Evolutionary conservation across 2,888 invertebrate genomes (phyloP).

Genomic region (Philereme vetulata): DNA sequence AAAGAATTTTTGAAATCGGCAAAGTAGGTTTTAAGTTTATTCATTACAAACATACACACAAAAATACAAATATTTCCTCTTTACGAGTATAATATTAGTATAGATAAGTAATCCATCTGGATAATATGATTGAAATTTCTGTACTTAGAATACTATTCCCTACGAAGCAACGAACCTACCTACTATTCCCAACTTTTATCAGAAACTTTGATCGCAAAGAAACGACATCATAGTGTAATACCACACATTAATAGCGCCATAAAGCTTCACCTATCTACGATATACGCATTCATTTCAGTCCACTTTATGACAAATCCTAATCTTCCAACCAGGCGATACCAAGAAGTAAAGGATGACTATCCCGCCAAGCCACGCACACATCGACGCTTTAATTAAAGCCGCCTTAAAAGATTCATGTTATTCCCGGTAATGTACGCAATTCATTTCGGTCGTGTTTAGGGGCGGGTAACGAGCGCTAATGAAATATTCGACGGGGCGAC

Average conservation of each 20-base stretch:
- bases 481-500: constrained; percentile 59
- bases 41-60: too few species aligned
- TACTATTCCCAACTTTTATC: too few species aligned
- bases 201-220: too few species aligned
- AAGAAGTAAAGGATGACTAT: background rate
- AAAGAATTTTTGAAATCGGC: too few species aligned
- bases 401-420: constrained; percentile 29
- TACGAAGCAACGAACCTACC: too few species aligned
- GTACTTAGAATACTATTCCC: too few species aligned
- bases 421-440: constrained; percentile 35
- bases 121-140: too few species aligned
- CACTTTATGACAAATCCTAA: constrained; percentile 4
- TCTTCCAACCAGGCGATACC: background rate
- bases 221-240: background rate
- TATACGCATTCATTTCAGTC: constrained; percentile 10
- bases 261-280: constrained; percentile 1
- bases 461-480: constrained; percentile 52
- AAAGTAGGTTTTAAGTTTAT: too few species aligned
- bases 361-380: constrained; percentile 13
- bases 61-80: too few species aligned
- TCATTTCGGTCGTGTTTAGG: constrained; percentile 37
- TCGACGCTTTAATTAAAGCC: constrained; percentile 23
- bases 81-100: too few species aligned
- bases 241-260: background rate
- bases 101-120: too few species aligned